phyloP scores from a whole-genome alignment of 2,888 invertebrate genomes.

The Vannuccia rotundouncinata region DNA sequence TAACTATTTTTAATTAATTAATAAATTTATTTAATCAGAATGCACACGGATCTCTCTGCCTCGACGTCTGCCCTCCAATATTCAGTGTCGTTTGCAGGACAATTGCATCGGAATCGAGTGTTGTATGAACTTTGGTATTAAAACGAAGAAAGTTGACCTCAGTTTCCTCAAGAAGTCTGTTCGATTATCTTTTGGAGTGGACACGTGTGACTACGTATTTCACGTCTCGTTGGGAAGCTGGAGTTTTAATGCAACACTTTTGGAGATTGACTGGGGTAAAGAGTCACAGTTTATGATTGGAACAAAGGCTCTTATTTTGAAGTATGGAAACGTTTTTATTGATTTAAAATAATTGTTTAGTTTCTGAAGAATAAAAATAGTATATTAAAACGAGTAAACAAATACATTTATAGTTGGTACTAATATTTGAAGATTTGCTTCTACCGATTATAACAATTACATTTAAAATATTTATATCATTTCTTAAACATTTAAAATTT shows the following conservation, averaged over 20 bases:
- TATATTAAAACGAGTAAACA: too few relatives aligned
- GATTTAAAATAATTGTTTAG: too few relatives aligned
- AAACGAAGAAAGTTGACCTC: constrained; percentile 42
- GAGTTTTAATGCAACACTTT: constrained; percentile 39
- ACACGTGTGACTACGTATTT: constrained; percentile 42
- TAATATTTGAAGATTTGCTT: too few relatives aligned
- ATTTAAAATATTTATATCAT: too few relatives aligned
- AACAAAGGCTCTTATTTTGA: not conserved
- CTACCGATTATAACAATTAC: too few relatives aligned
- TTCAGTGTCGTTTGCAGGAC: constrained; percentile 30
- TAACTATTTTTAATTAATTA: not conserved
- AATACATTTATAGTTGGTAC: too few relatives aligned
- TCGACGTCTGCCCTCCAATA: constrained; percentile 19
- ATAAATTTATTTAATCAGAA: not conserved
- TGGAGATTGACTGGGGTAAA: constrained; percentile 43
- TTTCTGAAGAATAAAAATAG: too few relatives aligned
- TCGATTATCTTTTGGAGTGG: constrained; percentile 43
- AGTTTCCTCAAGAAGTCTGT: constrained; percentile 44
- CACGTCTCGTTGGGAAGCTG: constrained; percentile 41
- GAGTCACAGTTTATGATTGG: constrained; percentile 21
- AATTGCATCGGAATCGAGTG: constrained; percentile 46
- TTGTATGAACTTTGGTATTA: constrained; percentile 42
- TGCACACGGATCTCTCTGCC: constrained; percentile 8
- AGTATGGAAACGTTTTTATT: constrained; percentile 11
- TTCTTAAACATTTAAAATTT: too few relatives aligned